phyloP scores from a whole-genome alignment of 2,797 vertebrate genomes.

The Melanotaenia pygmaea region DNA sequence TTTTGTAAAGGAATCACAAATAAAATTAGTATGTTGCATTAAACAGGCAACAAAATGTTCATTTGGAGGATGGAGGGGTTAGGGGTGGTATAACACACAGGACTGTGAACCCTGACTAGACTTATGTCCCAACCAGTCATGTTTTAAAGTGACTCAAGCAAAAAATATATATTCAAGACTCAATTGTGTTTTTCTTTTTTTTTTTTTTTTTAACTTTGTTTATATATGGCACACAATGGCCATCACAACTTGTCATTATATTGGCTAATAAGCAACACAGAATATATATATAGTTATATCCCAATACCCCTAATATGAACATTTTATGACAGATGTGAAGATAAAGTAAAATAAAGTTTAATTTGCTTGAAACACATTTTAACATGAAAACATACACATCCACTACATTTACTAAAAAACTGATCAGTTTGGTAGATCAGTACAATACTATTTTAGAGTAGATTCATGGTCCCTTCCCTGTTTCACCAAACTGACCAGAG shows the following conservation, averaged over 20 bases:
- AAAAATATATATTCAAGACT: background rate
- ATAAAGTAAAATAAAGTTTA: background rate
- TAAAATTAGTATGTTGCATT: too few species aligned
- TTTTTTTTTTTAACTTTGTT: too few species aligned
- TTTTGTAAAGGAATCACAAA: too few species aligned
- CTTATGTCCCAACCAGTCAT: background rate
- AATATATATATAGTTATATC: background rate
- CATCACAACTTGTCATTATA: background rate
- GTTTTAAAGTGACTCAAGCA: background rate
- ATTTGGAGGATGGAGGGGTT: too few species aligned
- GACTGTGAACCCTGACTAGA: background rate
- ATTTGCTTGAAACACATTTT: too few species aligned
- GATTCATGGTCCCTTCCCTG: background rate
- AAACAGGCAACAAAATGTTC: too few species aligned
- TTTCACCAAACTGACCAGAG: background rate
- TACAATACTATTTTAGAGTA: too few species aligned
- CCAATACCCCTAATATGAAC: too few species aligned
- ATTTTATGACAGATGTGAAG: background rate
- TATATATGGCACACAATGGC: too few species aligned
- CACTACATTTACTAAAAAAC: too few species aligned
- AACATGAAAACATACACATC: too few species aligned
- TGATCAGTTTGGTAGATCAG: too few species aligned
- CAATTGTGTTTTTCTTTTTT: background rate
- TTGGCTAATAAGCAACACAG: background rate
- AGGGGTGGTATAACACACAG: background rate